Percentiles rank a stretch among this genome's conserved stretches.
Evolutionary conservation across 2,113 vertebrate species (phyloP).

Genomic region (Corydoras maculifer): DNA sequence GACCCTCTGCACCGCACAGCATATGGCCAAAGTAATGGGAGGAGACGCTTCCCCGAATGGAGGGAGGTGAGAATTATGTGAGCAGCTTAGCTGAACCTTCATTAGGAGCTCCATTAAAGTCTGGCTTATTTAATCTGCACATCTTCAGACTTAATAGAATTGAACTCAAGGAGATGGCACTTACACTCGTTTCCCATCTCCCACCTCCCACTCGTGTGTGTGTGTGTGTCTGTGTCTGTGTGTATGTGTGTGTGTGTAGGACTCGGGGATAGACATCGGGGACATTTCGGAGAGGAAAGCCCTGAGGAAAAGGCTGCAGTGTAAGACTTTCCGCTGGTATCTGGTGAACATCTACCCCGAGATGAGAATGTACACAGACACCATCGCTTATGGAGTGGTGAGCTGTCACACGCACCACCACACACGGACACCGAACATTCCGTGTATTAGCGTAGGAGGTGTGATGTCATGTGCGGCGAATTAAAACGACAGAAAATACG

Average conservation of each 20-base stretch:
- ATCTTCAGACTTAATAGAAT: neutral
- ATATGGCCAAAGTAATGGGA: neutral
- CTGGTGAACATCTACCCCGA: slow-evolving; percentile 95
- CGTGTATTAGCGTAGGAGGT: too few relatives aligned
- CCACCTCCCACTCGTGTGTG: slow-evolving; percentile 1
- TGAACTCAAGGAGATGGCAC: neutral
- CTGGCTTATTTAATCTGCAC: neutral
- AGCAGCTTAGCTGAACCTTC: neutral
- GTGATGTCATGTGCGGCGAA: too few relatives aligned
- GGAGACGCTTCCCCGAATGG: neutral
- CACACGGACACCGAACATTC: too few relatives aligned
- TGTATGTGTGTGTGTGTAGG: slow-evolving; percentile 60
- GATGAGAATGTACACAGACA: slow-evolving; percentile 96
- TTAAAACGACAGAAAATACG: too few relatives aligned
- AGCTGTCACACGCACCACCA: slow-evolving; percentile 48
- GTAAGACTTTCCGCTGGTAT: slow-evolving; percentile 97
- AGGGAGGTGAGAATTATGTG: neutral
- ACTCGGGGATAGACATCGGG: slow-evolving; percentile 93
- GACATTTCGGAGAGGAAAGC: slow-evolving; percentile 90
- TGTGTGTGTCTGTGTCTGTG: slow-evolving; percentile 31
- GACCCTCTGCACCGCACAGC: neutral
- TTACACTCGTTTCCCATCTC: neutral
- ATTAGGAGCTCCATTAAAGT: slow-evolving; percentile 1
- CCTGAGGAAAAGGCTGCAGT: slow-evolving; percentile 87
- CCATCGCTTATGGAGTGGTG: slow-evolving; percentile 88